Evolutionary conservation across 2,888 invertebrate species (phyloP).

Genomic region (Caenorhabditis uteleia): DNA sequence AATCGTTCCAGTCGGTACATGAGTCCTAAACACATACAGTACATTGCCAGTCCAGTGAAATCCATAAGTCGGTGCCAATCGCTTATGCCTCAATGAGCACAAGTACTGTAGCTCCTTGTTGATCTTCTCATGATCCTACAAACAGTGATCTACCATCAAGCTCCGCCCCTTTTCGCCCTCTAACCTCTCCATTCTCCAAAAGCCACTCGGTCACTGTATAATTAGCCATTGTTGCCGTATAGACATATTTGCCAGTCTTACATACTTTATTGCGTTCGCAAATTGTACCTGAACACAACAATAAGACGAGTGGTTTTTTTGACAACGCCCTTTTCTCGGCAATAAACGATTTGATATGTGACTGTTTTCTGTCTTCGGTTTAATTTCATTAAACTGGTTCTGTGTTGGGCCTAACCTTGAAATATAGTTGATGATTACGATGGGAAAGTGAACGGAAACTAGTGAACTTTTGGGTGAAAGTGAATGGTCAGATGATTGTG

Average conservation of each 20-base stretch:
- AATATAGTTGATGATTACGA: no score
- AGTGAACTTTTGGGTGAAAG: no score
- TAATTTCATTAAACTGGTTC: no score
- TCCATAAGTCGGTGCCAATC: constrained; percentile 28
- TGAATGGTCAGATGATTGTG: no score
- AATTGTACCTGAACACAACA: constrained; percentile 35
- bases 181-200: constrained; percentile 9
- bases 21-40: constrained; percentile 35
- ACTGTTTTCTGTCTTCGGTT: no score
- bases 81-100: constrained; percentile 27
- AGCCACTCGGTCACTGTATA: constrained; percentile 34
- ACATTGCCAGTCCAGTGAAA: constrained; percentile 16
- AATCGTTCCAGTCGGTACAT: constrained; percentile 43
- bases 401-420: no score
- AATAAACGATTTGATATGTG: no score
- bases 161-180: neutral
- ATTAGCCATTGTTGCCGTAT: constrained; percentile 32
- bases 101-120: constrained; percentile 21
- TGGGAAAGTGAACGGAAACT: no score
- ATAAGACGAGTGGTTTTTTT: no score
- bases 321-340: no score
- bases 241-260: constrained; percentile 25
- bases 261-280: constrained; percentile 22
- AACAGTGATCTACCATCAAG: neutral
- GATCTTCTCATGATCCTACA: constrained; percentile 9